Percentiles rank a stretch among this genome's conserved stretches.
phyloP scores from a whole-genome alignment of 1,140 invertebrate genomes.

The Lutraria rhynchaena region DNA sequence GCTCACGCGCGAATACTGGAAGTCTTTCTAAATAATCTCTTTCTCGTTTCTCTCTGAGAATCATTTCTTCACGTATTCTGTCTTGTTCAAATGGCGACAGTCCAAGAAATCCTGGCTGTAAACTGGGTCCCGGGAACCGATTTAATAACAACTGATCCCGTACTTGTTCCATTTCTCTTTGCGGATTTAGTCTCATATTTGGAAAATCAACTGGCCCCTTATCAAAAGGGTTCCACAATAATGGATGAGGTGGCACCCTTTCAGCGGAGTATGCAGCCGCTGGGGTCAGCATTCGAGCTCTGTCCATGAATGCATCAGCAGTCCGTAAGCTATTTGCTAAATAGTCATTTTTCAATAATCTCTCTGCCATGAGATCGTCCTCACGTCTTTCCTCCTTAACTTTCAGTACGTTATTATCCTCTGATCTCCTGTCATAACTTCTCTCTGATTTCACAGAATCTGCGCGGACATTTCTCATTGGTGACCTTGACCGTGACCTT shows the following conservation, averaged over 20 bases:
- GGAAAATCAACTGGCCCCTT: conserved; percentile 64
- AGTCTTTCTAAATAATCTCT: conserved; percentile 68
- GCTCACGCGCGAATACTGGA: conserved; percentile 65
- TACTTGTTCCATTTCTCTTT: conserved; percentile 69
- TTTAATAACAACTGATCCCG: conserved; percentile 61
- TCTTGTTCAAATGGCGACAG: conserved; percentile 68
- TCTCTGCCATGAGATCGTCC: conserved; percentile 63
- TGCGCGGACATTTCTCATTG: conserved; percentile 70
- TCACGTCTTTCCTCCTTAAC: conserved; percentile 73
- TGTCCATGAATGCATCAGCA: conserved; percentile 57
- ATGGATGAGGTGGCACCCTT: conserved; percentile 55
- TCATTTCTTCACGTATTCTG: conserved; percentile 68
- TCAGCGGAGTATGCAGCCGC: conserved; percentile 18
- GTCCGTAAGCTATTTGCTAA: conserved; percentile 48
- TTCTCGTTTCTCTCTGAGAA: conserved; percentile 65
- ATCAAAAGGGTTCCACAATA: conserved; percentile 75
- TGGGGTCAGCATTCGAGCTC: conserved; percentile 57
- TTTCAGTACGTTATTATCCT: conserved; percentile 66
- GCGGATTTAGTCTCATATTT: conserved; percentile 61
- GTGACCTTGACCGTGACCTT: conserved; percentile 71
- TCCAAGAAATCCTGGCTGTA: conserved; percentile 38
- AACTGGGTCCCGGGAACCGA: conserved; percentile 46
- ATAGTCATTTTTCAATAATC: conserved; percentile 55
- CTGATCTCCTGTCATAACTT: conserved; percentile 60
- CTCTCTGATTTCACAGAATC: conserved; percentile 66